Evolutionary conservation across 2,888 invertebrate species (phyloP).

Genomic region (Antheraea assamensis): DNA sequence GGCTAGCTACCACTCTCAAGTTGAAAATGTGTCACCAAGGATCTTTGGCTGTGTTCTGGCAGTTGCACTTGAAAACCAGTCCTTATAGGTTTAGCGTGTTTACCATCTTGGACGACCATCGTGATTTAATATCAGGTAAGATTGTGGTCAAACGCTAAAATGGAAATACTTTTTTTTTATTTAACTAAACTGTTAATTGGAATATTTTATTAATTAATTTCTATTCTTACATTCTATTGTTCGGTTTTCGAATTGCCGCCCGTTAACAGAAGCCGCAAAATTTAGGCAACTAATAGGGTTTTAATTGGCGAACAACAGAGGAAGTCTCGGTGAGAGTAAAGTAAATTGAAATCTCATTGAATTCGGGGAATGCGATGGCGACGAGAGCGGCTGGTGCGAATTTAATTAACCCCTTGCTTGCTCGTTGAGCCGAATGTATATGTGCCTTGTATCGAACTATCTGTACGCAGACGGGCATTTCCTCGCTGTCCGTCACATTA

Average conservation of each 20-base stretch:
- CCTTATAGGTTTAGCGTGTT: no score
- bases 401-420: conserved; percentile 80
- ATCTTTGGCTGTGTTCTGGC: no score
- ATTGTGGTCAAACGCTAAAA: no score
- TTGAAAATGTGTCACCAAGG: no score
- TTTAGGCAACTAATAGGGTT: conserved; percentile 50
- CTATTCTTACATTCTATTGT: neutral
- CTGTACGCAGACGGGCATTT: conserved; percentile 27
- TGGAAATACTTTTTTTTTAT: neutral
- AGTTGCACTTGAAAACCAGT: no score
- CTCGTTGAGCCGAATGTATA: conserved; percentile 66
- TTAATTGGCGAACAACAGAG: conserved; percentile 62
- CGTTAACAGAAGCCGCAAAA: conserved; percentile 32
- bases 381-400: conserved; percentile 78
- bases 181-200: neutral
- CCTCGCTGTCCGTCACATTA: neutral
- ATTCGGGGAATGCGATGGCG: conserved; percentile 77
- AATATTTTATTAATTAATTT: neutral
- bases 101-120: no score
- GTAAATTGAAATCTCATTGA: conserved; percentile 82
- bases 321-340: conserved; percentile 67
- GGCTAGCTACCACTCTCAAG: no score
- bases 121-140: no score
- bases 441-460: conserved; percentile 36
- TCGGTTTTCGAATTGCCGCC: neutral